These are phyloP conservation scores for Nebria ingens DNA, from an alignment of 1,140 invertebrate genomes.

Conservation along the genomic window DNA sequence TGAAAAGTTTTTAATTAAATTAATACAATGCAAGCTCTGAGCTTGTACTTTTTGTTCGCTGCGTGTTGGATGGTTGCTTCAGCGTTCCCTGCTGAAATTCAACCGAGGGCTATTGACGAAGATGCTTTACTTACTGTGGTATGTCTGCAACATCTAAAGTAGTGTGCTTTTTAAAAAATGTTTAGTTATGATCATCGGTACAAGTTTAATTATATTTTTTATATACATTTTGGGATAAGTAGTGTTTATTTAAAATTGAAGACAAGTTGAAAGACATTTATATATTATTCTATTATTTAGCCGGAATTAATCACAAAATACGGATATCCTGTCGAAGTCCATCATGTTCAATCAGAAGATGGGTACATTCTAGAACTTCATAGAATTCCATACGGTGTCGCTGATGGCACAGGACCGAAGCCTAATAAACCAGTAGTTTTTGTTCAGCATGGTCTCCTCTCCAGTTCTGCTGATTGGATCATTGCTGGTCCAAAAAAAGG, in stretches of 20 bases:
- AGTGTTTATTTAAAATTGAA: too few relatives aligned
- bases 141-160: conserved; percentile 15
- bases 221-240: too few relatives aligned
- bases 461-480: conserved; percentile 54
- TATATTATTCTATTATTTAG: too few relatives aligned
- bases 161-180: neutral
- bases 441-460: conserved; percentile 59
- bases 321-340: conserved; percentile 54
- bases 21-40: neutral
- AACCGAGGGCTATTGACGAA: conserved; percentile 17
- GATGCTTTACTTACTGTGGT: conserved; percentile 30
- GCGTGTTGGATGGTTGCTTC: neutral
- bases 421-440: conserved; percentile 33
- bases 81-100: neutral
- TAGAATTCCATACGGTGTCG: conserved; percentile 42
- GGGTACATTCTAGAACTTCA: conserved; percentile 60
- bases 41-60: neutral
- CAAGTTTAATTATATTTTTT: too few relatives aligned
- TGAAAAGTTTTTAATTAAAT: too few relatives aligned
- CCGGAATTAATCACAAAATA: conserved; percentile 40
- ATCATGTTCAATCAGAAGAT: conserved; percentile 54
- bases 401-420: neutral
- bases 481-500: conserved; percentile 48
- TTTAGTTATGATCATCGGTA: neutral
- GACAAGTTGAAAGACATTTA: too few relatives aligned